Percentiles rank a stretch among this genome's conserved stretches.
phyloP scores from a whole-genome alignment of 2,797 vertebrate species.

The Tarsius wallacei region DNA sequence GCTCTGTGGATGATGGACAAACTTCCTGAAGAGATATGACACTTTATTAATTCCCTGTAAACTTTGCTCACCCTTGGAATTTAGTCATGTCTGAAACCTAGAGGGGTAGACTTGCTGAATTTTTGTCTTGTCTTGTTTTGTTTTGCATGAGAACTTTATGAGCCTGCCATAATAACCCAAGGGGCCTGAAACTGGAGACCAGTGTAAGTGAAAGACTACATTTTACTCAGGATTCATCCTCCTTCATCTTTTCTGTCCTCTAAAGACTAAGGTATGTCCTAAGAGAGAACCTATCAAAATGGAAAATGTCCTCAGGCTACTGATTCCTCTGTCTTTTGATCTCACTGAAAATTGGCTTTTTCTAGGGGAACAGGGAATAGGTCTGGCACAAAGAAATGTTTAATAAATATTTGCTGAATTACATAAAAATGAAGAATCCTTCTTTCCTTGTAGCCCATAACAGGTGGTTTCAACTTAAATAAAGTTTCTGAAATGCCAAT shows the following conservation, averaged over 20 bases:
- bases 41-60: not conserved
- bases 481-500: not conserved
- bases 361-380: not conserved
- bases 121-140: accelerated
- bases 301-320: conserved; percentile 38
- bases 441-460: not conserved
- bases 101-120: not conserved
- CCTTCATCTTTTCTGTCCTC: not conserved
- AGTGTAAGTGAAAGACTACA: not conserved
- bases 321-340: conserved; percentile 25
- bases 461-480: conserved; percentile 2
- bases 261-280: not conserved
- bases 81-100: not conserved
- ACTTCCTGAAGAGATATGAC: not conserved
- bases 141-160: not conserved
- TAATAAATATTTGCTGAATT: conserved; percentile 51
- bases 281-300: conserved; percentile 29
- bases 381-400: conserved; percentile 32
- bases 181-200: not conserved
- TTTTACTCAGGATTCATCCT: not conserved
- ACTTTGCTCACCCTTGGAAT: not conserved
- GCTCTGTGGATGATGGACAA: not conserved
- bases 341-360: conserved; percentile 57
- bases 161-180: not conserved
- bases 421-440: conserved; percentile 54